Evolutionary conservation across 1,140 invertebrate species (phyloP), one percentile per base, ranked within the genome.

Genomic region (Drosophila pandora): DNA sequence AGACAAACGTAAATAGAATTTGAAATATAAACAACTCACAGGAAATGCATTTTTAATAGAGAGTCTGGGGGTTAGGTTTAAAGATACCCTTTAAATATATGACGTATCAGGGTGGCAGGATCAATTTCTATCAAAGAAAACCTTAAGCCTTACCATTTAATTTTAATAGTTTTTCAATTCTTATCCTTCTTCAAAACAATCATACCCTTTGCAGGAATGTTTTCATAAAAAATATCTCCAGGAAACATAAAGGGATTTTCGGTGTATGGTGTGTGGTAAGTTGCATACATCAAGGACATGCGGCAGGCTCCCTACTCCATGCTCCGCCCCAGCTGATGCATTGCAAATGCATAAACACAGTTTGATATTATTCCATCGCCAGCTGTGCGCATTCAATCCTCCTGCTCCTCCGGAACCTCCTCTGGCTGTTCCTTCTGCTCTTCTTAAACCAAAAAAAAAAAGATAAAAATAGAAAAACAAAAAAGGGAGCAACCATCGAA

Each of bases 281-380:
- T 58, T 82, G 78, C 79, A 88, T 79, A 83, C 53, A 83, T 79
- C 76, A 88, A 79, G 83, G 65, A 62, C 30, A 43, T 67, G 65
- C 53, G 54, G 49, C 43, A 47, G 57, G 57, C 39, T 62, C 39
- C 41, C 25, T 23, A 22, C 67, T 55, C 53, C 53, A 41, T 23
- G 28, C 67, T 50, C 57, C 53, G 41, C 47, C 28, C 25, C 61
- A 73, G 68, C 34, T 72, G 67, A 61, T 78, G 82, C 82, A 87
- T 87, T 82, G 83, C 65, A 87, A 87, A 87, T 87, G 78, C 83
- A 87, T 87, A 87, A 87, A 87, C 82, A 87, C 82, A 87, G 77
- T 85, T 82, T 82, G 74, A 87, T 88, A 88, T 87, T 87, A 87
- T 87, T 87, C 82, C 78, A 87, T 53, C 55, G 75, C 78, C 82